A percentile compares a stretch with the other conserved stretches of the same genome.
These are phyloP conservation scores for Bhutanitis thaidina DNA, from an alignment of 2,888 invertebrate genomes.

Conservation along the genomic window DNA sequence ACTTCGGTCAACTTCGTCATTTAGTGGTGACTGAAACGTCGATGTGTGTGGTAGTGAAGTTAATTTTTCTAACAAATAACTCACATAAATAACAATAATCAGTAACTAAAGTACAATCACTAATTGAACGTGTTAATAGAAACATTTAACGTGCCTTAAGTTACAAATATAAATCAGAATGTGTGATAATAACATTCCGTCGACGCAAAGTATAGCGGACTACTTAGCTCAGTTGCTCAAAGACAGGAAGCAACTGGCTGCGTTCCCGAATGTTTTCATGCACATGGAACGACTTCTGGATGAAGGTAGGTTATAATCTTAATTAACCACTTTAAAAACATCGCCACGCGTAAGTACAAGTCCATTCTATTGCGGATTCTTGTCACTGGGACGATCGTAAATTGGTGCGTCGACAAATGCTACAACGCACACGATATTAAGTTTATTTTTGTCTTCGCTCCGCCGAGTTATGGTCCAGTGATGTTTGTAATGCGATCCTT, in stretches of 20 bases:
- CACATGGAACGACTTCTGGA: slow-evolving; percentile 99
- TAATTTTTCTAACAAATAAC: slow-evolving; percentile 76
- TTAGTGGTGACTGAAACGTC: slow-evolving; percentile 76
- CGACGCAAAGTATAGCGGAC: slow-evolving; percentile 98
- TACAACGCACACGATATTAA: slow-evolving; percentile 76
- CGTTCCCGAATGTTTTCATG: slow-evolving; percentile 99
- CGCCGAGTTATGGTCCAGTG: slow-evolving; percentile 78
- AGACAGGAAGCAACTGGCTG: slow-evolving; percentile 99
- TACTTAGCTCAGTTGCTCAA: slow-evolving; percentile 99
- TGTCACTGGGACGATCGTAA: slow-evolving; percentile 68
- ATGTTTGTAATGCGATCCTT: slow-evolving; percentile 76
- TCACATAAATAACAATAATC: slow-evolving; percentile 76
- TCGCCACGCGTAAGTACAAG: slow-evolving; percentile 37
- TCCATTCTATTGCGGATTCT: slow-evolving; percentile 48
- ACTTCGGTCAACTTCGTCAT: slow-evolving; percentile 75
- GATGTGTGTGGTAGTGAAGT: slow-evolving; percentile 78
- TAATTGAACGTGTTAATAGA: slow-evolving; percentile 63
- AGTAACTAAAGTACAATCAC: slow-evolving; percentile 73
- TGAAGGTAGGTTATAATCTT: slow-evolving; percentile 89
- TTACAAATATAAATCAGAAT: slow-evolving; percentile 70
- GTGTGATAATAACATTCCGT: slow-evolving; percentile 82
- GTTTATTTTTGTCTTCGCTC: slow-evolving; percentile 79
- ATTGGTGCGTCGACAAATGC: slow-evolving; percentile 75
- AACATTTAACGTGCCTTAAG: slow-evolving; percentile 69
- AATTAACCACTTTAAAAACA: slow-evolving; percentile 50